phyloP scores from a whole-genome alignment of 2,888 invertebrate species.

The Lymantria dispar region DNA sequence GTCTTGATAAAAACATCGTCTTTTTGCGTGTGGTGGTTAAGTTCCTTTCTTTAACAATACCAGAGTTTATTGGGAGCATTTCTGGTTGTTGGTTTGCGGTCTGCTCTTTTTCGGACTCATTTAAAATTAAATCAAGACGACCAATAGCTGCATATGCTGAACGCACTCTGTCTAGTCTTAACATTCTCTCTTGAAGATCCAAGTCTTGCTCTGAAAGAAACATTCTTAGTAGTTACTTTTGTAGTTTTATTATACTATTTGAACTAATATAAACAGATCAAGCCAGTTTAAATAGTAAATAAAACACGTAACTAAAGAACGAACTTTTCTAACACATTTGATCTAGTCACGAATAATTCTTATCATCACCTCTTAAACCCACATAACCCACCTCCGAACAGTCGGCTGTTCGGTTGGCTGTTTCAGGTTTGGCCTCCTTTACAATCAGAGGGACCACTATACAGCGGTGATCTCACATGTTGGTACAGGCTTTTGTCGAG shows the following conservation, averaged over 20 bases:
- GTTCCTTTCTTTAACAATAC: conserved; percentile 25
- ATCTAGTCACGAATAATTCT: too few species aligned
- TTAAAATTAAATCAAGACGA: conserved; percentile 48
- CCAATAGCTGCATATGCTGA: conserved; percentile 72
- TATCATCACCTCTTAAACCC: too few species aligned
- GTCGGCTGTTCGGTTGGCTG: too few species aligned
- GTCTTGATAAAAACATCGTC: conserved; percentile 81
- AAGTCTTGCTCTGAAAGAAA: conserved; percentile 75
- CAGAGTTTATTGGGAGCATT: neutral
- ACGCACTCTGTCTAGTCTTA: conserved; percentile 75
- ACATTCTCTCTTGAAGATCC: conserved; percentile 82
- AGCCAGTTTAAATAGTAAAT: too few species aligned
- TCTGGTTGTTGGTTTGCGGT: conserved; percentile 20
- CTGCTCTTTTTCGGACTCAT: conserved; percentile 41
- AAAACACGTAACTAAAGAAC: too few species aligned
- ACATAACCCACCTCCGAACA: too few species aligned
- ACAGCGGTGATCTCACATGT: too few species aligned
- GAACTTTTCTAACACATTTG: too few species aligned
- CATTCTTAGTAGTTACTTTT: neutral
- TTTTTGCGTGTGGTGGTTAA: conserved; percentile 65
- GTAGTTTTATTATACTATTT: neutral
- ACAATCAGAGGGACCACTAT: too few species aligned
- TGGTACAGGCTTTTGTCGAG: too few species aligned
- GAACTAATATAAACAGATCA: too few species aligned
- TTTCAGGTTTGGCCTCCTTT: too few species aligned